These are phyloP conservation scores for Muscicapa striata DNA, from an alignment of 2,797 vertebrate species.

Conservation along the genomic window DNA sequence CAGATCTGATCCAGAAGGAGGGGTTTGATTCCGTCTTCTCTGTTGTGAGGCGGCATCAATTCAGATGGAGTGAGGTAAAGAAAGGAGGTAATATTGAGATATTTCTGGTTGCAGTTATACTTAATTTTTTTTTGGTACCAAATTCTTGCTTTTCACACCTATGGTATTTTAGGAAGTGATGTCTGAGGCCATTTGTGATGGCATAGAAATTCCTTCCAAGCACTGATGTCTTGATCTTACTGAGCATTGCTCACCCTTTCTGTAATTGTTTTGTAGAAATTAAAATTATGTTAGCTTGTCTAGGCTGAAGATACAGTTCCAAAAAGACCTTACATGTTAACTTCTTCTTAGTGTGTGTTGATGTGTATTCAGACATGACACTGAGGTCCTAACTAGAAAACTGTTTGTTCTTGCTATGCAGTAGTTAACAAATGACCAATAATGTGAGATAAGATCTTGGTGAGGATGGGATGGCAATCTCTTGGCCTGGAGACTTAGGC, in stretches of 20 bases:
- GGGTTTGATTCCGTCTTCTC: constrained; percentile 91
- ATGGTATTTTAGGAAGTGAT: background rate
- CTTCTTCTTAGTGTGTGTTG: background rate
- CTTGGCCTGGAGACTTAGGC: background rate
- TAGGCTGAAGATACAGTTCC: background rate
- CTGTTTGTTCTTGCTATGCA: background rate
- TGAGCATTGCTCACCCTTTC: background rate
- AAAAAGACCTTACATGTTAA: background rate
- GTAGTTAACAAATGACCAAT: background rate
- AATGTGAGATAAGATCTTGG: background rate
- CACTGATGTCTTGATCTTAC: background rate
- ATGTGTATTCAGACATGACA: background rate
- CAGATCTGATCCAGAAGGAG: constrained; percentile 81
- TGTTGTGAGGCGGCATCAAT: constrained; percentile 90
- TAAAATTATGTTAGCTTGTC: background rate
- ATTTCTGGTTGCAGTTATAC: background rate
- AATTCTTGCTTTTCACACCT: background rate
- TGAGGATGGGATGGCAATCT: background rate
- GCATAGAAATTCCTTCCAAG: background rate
- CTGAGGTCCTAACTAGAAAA: background rate
- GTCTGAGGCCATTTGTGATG: background rate
- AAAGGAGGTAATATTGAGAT: constrained; percentile 79
- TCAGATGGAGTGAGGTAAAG: constrained; percentile 91
- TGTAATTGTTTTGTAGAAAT: background rate
- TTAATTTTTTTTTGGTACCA: background rate